Evolutionary conservation across 2,888 invertebrate genomes (phyloP).

Genomic region (Yponomeuta malinellus): DNA sequence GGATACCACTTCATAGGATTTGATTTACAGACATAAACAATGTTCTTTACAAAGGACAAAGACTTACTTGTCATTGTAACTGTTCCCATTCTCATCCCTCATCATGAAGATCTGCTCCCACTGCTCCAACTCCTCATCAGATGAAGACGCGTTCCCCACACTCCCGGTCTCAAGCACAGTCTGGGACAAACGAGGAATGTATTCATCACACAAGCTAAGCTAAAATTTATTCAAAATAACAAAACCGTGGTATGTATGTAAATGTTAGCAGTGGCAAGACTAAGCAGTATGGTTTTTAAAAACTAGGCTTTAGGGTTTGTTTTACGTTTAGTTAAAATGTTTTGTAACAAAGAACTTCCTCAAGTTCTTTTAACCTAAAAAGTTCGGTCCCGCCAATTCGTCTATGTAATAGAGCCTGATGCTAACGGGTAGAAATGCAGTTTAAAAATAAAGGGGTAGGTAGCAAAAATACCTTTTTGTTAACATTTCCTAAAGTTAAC

Average conservation of each 20-base stretch:
- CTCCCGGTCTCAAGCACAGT: slow-evolving; percentile 81
- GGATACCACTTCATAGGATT: no score
- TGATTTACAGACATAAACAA: no score
- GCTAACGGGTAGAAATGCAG: neutral
- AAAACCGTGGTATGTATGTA: neutral
- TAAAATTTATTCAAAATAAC: neutral
- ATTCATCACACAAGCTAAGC: neutral
- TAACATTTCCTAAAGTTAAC: slow-evolving; percentile 10
- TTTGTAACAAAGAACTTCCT: neutral
- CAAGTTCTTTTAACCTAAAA: neutral
- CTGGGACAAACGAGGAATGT: slow-evolving; percentile 47
- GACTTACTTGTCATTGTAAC: slow-evolving; percentile 74
- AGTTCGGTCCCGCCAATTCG: neutral
- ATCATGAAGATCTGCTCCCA: slow-evolving; percentile 87
- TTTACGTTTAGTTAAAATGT: neutral
- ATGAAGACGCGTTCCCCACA: slow-evolving; percentile 76
- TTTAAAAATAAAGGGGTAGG: neutral
- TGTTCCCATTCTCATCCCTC: slow-evolving; percentile 79
- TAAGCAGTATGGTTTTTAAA: neutral
- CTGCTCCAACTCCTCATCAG: slow-evolving; percentile 83
- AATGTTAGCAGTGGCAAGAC: neutral
- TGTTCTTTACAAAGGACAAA: slow-evolving; percentile 16
- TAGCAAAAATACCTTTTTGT: slow-evolving; percentile 13
- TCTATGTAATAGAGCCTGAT: neutral
- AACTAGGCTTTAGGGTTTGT: neutral